A percentile compares a stretch with the other conserved stretches of the same genome.
Conservation (phyloP, 2,113 vertebrate genomes). For the Mystacornis crossleyi region DNA sequence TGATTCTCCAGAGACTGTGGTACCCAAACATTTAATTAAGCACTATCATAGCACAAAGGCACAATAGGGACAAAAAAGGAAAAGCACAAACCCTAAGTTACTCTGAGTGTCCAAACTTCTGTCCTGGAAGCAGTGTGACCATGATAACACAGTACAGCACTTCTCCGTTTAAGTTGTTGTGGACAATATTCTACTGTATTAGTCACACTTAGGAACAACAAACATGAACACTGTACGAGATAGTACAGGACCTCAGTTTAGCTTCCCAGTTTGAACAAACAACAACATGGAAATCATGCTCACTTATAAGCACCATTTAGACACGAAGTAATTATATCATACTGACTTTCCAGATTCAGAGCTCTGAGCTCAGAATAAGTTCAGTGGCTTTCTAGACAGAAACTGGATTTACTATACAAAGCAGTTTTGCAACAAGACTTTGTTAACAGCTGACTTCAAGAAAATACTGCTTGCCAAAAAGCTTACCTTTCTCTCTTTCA, state of each 20-base stretch:
- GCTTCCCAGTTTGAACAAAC: not conserved
- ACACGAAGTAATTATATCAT: not conserved
- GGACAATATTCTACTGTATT: not conserved
- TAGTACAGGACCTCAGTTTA: not conserved
- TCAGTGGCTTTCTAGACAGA: not conserved
- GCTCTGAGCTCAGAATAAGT: not conserved
- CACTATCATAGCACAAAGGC: not conserved
- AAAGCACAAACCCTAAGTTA: not conserved
- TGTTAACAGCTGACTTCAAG: not conserved
- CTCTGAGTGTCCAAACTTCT: not conserved
- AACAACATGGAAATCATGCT: not conserved
- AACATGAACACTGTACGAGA: not conserved
- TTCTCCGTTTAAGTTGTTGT: not conserved
- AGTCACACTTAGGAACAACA: not conserved
- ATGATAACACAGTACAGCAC: not conserved
- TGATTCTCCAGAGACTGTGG: not conserved
- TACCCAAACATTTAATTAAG: not conserved
- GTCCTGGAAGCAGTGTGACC: not conserved
- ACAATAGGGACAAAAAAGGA: not conserved
- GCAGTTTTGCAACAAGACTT: not conserved
- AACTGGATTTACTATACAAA: not conserved
- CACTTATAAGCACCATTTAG: not conserved
- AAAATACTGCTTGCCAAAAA: not conserved
- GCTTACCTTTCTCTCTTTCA: slow-evolving; percentile 93
- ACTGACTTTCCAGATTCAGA: not conserved